These are phyloP conservation scores for Irena cyanogastra DNA, from an alignment of 2,113 vertebrate species.

Conservation along the genomic window DNA sequence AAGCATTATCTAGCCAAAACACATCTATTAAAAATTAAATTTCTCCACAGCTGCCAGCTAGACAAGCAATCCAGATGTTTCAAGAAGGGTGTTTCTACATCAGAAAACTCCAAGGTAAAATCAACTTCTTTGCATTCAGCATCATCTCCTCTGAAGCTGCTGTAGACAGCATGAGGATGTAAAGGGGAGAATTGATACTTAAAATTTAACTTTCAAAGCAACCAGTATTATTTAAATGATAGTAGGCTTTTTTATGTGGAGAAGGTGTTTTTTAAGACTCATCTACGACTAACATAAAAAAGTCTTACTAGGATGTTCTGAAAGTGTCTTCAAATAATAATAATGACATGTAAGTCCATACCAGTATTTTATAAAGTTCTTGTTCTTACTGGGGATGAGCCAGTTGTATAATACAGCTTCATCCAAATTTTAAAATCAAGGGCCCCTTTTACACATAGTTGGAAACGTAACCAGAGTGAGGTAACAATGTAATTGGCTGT, in stretches of 20 bases:
- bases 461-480: background rate
- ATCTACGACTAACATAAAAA: background rate
- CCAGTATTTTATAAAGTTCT: background rate
- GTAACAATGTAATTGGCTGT: background rate
- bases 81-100: background rate
- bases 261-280: background rate
- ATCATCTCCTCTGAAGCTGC: background rate
- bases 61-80: background rate
- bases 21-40: background rate
- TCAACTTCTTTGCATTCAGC: background rate
- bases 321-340: background rate
- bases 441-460: background rate
- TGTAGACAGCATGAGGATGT: background rate
- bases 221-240: background rate
- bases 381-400: background rate
- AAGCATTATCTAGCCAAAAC: background rate
- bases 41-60: background rate
- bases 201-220: background rate
- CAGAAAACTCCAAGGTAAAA: background rate
- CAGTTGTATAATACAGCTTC: background rate
- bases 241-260: fast-evolving
- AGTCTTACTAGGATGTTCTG: background rate
- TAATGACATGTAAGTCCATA: background rate
- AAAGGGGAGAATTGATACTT: background rate
- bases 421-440: background rate